Conservation (phyloP, 2,797 vertebrate genomes). For the Gastrophryne carolinensis region DNA sequence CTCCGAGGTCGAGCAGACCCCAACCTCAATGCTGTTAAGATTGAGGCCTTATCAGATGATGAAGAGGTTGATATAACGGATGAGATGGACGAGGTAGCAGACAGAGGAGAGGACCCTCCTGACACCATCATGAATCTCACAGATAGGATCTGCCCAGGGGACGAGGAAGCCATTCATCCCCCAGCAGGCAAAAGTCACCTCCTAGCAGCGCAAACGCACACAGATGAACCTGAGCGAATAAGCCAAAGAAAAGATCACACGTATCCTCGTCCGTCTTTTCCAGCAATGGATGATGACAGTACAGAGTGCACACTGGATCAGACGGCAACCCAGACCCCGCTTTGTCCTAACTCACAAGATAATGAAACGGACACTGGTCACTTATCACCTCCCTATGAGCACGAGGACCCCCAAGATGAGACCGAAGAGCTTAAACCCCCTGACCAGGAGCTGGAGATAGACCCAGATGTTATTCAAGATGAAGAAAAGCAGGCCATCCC, state of each 20-base stretch:
- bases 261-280: no score
- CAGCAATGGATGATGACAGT: no score
- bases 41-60: constrained; percentile 88
- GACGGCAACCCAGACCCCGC: neutral
- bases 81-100: constrained; percentile 70
- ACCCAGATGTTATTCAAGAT: constrained; percentile 79
- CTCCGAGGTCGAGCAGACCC: constrained; percentile 67
- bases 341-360: constrained; percentile 52
- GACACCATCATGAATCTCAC: neutral
- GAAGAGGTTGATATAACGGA: constrained; percentile 96
- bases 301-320: neutral
- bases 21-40: constrained; percentile 83
- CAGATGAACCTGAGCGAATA: neutral
- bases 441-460: constrained; percentile 86
- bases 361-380: constrained; percentile 51
- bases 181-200: constrained; percentile 33
- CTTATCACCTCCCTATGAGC: constrained; percentile 61
- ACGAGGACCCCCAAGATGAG: constrained; percentile 68
- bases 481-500: constrained; percentile 96
- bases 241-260: no score
- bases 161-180: constrained; percentile 32
- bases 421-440: constrained; percentile 85
- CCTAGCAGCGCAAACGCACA: neutral
- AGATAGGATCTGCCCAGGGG: neutral
- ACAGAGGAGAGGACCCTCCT: constrained; percentile 53